Percentiles rank a stretch among this genome's conserved stretches.
Evolutionary conservation across 2,888 invertebrate genomes (phyloP).

Genomic region (Drosophila meridiana): DNA sequence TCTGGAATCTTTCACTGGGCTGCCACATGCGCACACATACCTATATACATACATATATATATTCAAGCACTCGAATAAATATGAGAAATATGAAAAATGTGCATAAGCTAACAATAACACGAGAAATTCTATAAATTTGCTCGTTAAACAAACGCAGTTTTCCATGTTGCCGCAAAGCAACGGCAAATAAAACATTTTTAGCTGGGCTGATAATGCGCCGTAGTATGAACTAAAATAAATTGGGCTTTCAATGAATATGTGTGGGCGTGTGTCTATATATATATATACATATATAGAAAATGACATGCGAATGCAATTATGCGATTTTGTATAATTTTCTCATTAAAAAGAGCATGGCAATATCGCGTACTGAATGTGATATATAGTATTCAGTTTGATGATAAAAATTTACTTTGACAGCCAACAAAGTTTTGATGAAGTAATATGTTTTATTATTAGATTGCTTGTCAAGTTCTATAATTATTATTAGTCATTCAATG

Average conservation of each 20-base stretch:
- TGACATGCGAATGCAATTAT: constrained; percentile 46
- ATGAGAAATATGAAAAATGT: constrained; percentile 49
- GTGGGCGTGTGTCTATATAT: not conserved
- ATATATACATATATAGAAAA: constrained; percentile 4
- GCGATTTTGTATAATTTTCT: constrained; percentile 47
- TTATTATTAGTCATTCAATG: constrained; percentile 48
- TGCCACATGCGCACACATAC: constrained; percentile 10
- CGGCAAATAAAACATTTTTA: constrained; percentile 15
- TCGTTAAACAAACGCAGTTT: constrained; percentile 50
- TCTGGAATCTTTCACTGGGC: constrained; percentile 27
- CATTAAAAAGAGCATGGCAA: constrained; percentile 40
- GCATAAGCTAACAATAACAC: constrained; percentile 61
- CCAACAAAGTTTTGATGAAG: constrained; percentile 40
- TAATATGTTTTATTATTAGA: constrained; percentile 64
- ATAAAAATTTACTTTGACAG: constrained; percentile 48
- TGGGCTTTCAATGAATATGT: not conserved
- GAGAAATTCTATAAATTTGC: constrained; percentile 52
- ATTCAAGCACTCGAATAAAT: constrained; percentile 39
- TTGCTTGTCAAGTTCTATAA: constrained; percentile 30
- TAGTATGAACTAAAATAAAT: constrained; percentile 1
- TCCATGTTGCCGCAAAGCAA: not conserved
- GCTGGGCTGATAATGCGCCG: not conserved
- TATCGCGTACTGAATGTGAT: constrained; percentile 12
- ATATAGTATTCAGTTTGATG: constrained; percentile 37
- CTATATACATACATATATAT: no score